These are phyloP conservation scores for Campoplex capitator DNA, from an alignment of 2,888 invertebrate species.

Conservation along the genomic window DNA sequence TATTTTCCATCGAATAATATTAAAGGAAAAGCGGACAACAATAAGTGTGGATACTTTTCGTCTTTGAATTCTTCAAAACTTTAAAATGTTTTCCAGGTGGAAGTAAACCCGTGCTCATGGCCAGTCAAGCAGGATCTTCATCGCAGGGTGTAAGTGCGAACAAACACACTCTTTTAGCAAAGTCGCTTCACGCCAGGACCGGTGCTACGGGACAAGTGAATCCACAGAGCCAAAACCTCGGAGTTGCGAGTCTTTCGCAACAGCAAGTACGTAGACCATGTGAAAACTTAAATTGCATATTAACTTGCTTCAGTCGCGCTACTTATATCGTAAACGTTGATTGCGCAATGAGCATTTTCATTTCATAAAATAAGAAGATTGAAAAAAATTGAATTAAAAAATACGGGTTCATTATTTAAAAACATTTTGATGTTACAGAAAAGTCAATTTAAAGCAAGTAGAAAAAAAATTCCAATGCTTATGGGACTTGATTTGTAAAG, in stretches of 20 bases:
- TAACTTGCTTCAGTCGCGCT: too few relatives aligned
- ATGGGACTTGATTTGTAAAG: too few relatives aligned
- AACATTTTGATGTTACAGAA: too few relatives aligned
- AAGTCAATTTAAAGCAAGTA: too few relatives aligned
- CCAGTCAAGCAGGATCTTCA: slow-evolving; percentile 81
- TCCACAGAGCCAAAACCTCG: slow-evolving; percentile 81
- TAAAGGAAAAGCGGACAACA: background rate
- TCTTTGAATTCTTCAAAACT: slow-evolving; percentile 26
- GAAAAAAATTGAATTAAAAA: too few relatives aligned
- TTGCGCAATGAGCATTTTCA: too few relatives aligned
- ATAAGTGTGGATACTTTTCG: background rate
- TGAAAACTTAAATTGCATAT: background rate
- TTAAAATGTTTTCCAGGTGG: slow-evolving; percentile 74
- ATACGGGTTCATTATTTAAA: too few relatives aligned
- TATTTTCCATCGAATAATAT: background rate
- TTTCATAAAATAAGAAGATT: too few relatives aligned
- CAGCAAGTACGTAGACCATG: slow-evolving; percentile 79
- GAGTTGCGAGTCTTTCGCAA: slow-evolving; percentile 81
- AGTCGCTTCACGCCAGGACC: slow-evolving; percentile 82
- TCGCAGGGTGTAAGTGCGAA: slow-evolving; percentile 82
- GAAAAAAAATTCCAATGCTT: too few relatives aligned
- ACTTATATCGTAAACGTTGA: too few relatives aligned
- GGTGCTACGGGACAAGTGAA: slow-evolving; percentile 80
- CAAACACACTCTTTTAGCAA: slow-evolving; percentile 83
- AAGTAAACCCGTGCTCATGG: slow-evolving; percentile 83